A percentile compares a stretch with the other conserved stretches of the same genome.
These are phyloP conservation scores for Coilia nasus DNA, from an alignment of 2,797 vertebrate species.

Conservation along the genomic window DNA sequence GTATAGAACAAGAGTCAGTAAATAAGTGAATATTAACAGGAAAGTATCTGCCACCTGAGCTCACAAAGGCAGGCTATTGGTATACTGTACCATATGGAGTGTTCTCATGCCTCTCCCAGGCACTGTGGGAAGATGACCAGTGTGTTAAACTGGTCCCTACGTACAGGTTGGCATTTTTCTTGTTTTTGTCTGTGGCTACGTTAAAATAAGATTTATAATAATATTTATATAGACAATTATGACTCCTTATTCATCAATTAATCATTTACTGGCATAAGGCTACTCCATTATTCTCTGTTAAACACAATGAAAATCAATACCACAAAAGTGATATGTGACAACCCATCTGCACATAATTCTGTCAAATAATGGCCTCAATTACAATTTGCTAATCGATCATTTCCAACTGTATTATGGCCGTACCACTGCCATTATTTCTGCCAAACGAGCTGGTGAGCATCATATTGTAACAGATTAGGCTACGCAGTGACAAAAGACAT, in stretches of 20 bases:
- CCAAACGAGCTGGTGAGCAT: neutral
- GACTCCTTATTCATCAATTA: too few species aligned
- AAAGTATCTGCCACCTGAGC: neutral
- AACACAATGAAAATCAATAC: conserved; percentile 24
- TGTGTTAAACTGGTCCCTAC: neutral
- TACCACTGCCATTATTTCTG: neutral
- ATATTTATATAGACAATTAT: neutral
- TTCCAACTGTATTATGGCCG: conserved; percentile 30
- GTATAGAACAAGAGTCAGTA: neutral
- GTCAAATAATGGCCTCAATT: conserved; percentile 31
- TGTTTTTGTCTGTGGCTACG: neutral
- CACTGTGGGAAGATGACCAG: neutral
- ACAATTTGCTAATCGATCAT: conserved; percentile 36
- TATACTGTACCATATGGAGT: conserved; percentile 10
- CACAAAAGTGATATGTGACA: neutral
- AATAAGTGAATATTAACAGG: neutral
- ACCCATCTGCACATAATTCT: neutral
- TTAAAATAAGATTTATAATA: neutral
- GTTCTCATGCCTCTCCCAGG: neutral
- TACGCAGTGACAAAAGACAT: neutral
- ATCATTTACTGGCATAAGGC: too few species aligned
- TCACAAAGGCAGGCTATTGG: neutral
- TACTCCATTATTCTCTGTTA: neutral
- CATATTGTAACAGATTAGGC: neutral
- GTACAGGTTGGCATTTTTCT: neutral